phyloP scores from a whole-genome alignment of 2,888 invertebrate species.

The Drosophila robusta region DNA sequence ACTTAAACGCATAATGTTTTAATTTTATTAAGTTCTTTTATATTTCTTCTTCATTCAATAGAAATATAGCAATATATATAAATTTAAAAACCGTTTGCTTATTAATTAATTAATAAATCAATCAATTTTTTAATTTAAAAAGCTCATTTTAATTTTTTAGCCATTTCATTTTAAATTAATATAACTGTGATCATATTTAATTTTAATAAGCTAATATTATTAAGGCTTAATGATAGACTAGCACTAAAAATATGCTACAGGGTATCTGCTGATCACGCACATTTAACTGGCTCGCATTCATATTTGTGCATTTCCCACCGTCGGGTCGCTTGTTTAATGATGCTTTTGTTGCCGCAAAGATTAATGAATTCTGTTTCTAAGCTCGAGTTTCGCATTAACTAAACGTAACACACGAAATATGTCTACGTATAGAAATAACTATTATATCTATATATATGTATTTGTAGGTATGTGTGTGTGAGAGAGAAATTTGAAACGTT shows the following conservation, averaged over 20 bases:
- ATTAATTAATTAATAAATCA: too few relatives aligned
- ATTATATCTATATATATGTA: slow-evolving; percentile 8
- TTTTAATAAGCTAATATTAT: too few relatives aligned
- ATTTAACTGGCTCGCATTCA: background rate
- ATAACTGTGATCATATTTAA: too few relatives aligned
- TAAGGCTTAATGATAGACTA: too few relatives aligned
- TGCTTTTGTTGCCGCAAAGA: slow-evolving; percentile 56
- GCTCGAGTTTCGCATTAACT: slow-evolving; percentile 55
- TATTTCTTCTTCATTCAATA: too few relatives aligned
- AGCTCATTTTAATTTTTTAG: too few relatives aligned
- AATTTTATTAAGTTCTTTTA: too few relatives aligned
- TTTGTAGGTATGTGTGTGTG: slow-evolving; percentile 5
- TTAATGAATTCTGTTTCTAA: slow-evolving; percentile 70
- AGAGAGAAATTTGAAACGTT: slow-evolving; percentile 67
- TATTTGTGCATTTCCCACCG: slow-evolving; percentile 58
- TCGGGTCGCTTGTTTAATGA: slow-evolving; percentile 51
- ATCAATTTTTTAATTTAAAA: too few relatives aligned
- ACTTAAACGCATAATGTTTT: too few relatives aligned
- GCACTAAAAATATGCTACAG: slow-evolving; percentile 1
- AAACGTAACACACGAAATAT: slow-evolving; percentile 5
- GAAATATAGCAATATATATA: too few relatives aligned
- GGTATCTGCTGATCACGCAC: background rate
- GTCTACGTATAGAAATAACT: slow-evolving; percentile 6
- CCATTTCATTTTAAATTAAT: too few relatives aligned
- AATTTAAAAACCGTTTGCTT: too few relatives aligned